Percentiles rank a stretch among this genome's conserved stretches.
Conservation (phyloP, 1,140 invertebrate genomes). For the Drosophila paulistorum region DNA sequence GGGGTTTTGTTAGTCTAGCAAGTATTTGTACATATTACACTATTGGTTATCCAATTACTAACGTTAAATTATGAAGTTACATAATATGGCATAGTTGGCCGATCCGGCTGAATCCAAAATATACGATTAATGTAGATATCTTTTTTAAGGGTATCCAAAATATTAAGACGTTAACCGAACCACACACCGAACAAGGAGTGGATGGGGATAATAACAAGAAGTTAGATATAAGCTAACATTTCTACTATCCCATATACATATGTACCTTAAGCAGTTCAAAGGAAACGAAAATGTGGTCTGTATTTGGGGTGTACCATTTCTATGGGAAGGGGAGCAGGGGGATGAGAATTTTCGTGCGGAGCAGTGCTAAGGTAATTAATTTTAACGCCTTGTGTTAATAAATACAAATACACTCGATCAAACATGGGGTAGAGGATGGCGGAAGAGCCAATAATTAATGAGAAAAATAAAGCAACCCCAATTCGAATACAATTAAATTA, state of each 20-base stretch:
- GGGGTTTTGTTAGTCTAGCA: no score
- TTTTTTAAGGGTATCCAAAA: neutral
- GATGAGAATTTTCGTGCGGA: neutral
- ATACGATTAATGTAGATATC: no score
- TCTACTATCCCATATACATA: neutral
- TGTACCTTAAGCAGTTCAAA: no score
- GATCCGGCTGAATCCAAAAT: no score
- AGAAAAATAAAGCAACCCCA: neutral
- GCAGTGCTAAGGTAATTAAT: neutral
- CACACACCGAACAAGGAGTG: neutral
- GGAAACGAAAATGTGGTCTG: no score
- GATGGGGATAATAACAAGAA: neutral
- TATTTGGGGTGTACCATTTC: neutral
- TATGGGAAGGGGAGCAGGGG: neutral
- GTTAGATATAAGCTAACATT: neutral
- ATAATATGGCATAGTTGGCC: no score
- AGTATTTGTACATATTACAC: no score
- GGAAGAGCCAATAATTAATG: conserved; percentile 1
- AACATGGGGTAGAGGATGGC: no score
- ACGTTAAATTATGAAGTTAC: no score
- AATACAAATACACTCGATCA: neutral
- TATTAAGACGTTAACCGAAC: neutral
- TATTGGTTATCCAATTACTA: no score
- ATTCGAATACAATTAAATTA: conserved; percentile 6
- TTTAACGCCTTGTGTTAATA: conserved; percentile 9